Conservation (phyloP, 1,140 invertebrate genomes). For the Hyphantria cunea region DNA sequence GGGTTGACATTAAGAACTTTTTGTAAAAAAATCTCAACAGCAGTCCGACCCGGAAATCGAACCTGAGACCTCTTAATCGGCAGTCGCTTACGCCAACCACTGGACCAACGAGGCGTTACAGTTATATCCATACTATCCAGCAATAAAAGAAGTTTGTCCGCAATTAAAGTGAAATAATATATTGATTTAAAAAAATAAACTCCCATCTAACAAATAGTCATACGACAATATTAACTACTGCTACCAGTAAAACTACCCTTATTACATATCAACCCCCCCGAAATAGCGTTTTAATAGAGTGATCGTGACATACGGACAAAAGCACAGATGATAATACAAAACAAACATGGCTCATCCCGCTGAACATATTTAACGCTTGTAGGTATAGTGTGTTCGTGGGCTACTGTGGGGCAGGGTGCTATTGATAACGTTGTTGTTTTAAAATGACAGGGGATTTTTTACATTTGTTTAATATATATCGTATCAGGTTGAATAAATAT, state of each 20-base stretch:
- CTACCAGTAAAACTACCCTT: not conserved
- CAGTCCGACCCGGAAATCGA: no score
- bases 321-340: constrained; percentile 21
- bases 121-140: no score
- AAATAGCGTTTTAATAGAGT: constrained; percentile 23
- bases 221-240: no score
- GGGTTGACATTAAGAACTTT: no score
- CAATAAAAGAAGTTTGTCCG: no score
- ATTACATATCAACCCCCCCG: not conserved
- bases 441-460: not conserved
- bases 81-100: no score
- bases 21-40: no score
- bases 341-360: constrained; percentile 12
- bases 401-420: constrained; percentile 4
- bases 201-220: no score
- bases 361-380: constrained; percentile 18
- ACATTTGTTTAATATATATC: no score
- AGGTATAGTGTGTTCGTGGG: not conserved
- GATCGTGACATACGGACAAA: constrained; percentile 12
- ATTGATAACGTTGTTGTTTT: not conserved
- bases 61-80: no score
- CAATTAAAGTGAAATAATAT: not conserved
- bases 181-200: not conserved
- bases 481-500: no score
- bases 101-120: no score